These are phyloP conservation scores for Alcis repandata DNA, from an alignment of 2,888 invertebrate genomes.

Conservation along the genomic window DNA sequence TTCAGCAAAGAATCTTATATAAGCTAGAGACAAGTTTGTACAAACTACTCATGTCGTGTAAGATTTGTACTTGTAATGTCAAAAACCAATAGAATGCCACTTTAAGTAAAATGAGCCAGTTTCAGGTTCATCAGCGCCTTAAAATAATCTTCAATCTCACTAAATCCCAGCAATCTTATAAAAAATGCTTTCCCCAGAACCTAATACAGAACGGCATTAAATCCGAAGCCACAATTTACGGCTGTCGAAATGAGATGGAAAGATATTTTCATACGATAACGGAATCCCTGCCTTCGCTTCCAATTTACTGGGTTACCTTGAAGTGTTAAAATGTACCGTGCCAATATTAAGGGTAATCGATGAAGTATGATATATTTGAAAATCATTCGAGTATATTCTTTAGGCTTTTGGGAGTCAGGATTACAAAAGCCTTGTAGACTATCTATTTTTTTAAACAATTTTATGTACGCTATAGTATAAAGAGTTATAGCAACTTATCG, in stretches of 20 bases:
- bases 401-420: not conserved
- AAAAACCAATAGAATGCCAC: not conserved
- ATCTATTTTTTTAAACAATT: too few species aligned
- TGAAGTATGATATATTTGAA: not conserved
- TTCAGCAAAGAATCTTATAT: too few species aligned
- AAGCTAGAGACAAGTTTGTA: not conserved
- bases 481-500: too few species aligned
- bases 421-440: too few species aligned
- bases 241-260: slow-evolving; percentile 43
- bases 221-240: slow-evolving; percentile 44
- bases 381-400: not conserved
- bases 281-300: slow-evolving; percentile 37
- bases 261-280: slow-evolving; percentile 48
- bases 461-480: too few species aligned
- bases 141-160: slow-evolving; percentile 12
- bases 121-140: not conserved
- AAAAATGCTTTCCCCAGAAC: slow-evolving; percentile 25
- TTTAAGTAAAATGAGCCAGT: not conserved
- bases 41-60: not conserved
- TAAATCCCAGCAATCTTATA: slow-evolving; percentile 22
- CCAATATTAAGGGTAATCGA: slow-evolving; percentile 4
- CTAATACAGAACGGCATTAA: slow-evolving; percentile 41
- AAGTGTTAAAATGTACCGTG: slow-evolving; percentile 33
- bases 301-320: slow-evolving; percentile 42
- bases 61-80: not conserved